A percentile compares a stretch with the other conserved stretches of the same genome.
Conservation (phyloP, 2,797 vertebrate genomes). For the Hoplostethus atlanticus region DNA sequence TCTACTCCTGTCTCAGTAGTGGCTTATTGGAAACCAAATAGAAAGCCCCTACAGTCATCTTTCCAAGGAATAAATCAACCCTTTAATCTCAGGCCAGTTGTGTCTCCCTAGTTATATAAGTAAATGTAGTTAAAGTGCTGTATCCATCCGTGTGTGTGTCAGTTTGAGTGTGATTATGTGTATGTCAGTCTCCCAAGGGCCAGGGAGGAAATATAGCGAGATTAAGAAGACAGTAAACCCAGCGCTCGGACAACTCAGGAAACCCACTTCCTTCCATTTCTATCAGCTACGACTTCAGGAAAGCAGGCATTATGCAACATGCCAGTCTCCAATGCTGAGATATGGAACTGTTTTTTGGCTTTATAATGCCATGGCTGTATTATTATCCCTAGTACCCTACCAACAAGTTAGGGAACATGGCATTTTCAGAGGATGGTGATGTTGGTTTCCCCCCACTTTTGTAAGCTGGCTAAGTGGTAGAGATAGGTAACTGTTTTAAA, state of each 20-base stretch:
- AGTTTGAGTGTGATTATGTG: background rate
- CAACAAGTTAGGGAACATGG: too few species aligned
- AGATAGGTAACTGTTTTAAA: too few species aligned
- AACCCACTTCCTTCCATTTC: slow-evolving; percentile 48
- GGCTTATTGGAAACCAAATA: too few species aligned
- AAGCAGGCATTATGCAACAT: background rate
- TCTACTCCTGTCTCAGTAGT: too few species aligned
- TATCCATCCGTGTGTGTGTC: background rate
- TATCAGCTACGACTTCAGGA: background rate
- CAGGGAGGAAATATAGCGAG: background rate
- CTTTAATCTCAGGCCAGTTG: background rate
- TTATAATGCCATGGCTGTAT: too few species aligned
- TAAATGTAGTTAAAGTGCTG: too few species aligned
- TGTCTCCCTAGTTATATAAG: background rate
- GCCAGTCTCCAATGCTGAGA: background rate
- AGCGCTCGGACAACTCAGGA: slow-evolving; percentile 39
- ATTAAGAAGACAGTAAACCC: slow-evolving; percentile 20
- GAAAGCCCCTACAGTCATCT: background rate
- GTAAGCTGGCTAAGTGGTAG: too few species aligned
- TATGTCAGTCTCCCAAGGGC: background rate
- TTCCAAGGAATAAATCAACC: background rate
- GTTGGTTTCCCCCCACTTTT: too few species aligned
- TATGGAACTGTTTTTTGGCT: background rate
- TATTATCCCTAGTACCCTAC: background rate
- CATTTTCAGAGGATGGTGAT: too few species aligned